Percentiles rank a stretch among this genome's conserved stretches.
phyloP scores from a whole-genome alignment of 2,888 invertebrate species.

The Heteropelma amictum region DNA sequence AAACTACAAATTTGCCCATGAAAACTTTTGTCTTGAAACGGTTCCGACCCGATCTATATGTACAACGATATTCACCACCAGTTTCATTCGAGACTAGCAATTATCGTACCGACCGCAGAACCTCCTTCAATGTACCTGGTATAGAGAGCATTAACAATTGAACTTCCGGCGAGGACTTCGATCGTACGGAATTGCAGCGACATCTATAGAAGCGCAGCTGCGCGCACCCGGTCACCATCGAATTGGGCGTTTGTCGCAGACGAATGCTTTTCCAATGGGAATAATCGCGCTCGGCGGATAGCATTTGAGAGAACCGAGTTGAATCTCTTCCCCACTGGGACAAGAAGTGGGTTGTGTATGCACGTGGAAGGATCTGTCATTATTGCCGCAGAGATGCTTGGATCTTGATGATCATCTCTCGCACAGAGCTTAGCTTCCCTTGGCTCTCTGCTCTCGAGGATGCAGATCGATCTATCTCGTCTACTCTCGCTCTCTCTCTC shows the following conservation, averaged over 20 bases:
- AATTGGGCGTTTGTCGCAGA: constrained; percentile 56
- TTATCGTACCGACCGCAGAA: constrained; percentile 47
- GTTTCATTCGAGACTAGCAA: constrained; percentile 51
- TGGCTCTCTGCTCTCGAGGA: not conserved
- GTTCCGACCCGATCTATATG: not conserved
- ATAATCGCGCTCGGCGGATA: constrained; percentile 47
- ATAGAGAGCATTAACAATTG: constrained; percentile 35
- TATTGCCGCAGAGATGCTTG: constrained; percentile 21
- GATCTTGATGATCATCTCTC: constrained; percentile 30
- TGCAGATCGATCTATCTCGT: not conserved
- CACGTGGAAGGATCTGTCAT: constrained; percentile 39
- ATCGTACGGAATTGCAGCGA: constrained; percentile 33
- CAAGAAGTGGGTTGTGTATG: not conserved
- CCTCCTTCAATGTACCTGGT: constrained; percentile 45
- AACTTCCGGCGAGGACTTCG: constrained; percentile 48
- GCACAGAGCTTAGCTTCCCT: constrained; percentile 16
- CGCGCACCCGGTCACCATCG: constrained; percentile 41
- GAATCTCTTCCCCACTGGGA: constrained; percentile 20
- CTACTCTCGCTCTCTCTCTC: not conserved
- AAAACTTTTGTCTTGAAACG: constrained; percentile 18
- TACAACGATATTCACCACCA: constrained; percentile 2
- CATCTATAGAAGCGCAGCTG: too few relatives aligned
- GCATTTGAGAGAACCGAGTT: constrained; percentile 16
- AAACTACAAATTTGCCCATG: constrained; percentile 19
- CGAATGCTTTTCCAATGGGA: constrained; percentile 55